Base-by-base conservation (phyloP, 64 coral and sea anemone species). In the Astreopora myriophthalma region DNA sequence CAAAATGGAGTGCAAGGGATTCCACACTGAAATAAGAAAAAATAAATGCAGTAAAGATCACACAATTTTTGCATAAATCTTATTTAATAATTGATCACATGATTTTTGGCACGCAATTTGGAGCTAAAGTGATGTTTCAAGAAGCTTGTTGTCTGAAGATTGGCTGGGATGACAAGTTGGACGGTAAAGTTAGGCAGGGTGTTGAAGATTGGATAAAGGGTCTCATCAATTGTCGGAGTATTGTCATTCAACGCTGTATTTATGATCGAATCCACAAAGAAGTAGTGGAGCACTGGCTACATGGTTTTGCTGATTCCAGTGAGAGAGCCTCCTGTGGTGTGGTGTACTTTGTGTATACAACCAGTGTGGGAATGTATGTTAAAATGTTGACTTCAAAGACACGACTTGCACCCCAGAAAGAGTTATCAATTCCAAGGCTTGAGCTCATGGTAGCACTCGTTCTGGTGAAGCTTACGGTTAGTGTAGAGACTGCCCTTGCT, bases 61-160 rank as follows among this genome's bases (percentile, higher is more conserved):
- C 10, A 44, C 40, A n/a, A 44, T 44, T 44, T 44, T 44, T 44
- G 6, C 40, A 44, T 44, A 10, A n/a, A n/a, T n/a, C n/a, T n/a
- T n/a, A 44, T 44, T 44, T 10, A 5, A 44, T 44, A 7, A 5
- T 7, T 44, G 40, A 44, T 44, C 40, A 44, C 40, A 44, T 44
- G 40, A 44, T 44, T 44, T 44, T 44, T 10, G 40, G 40, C 40
- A 10, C 10, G 40, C 40, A 44, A 44, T 5, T 44, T 44, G 10
- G 40, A 44, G 73, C 48, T 27, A 92, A 88, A 64, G 81, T 95
- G 17, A 37, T 95, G 9, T 95, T 92, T 48, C 88, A 95, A 38
- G 73, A 90, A 22, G 12, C 77, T 8, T 76, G 29, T 64, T 61
- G 55, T 52, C 27, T 57, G 23, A 76, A 84, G 28, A 75, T 17